Evolutionary conservation across 2,113 vertebrate species (phyloP).

Genomic region (Lamprotornis superbus): DNA sequence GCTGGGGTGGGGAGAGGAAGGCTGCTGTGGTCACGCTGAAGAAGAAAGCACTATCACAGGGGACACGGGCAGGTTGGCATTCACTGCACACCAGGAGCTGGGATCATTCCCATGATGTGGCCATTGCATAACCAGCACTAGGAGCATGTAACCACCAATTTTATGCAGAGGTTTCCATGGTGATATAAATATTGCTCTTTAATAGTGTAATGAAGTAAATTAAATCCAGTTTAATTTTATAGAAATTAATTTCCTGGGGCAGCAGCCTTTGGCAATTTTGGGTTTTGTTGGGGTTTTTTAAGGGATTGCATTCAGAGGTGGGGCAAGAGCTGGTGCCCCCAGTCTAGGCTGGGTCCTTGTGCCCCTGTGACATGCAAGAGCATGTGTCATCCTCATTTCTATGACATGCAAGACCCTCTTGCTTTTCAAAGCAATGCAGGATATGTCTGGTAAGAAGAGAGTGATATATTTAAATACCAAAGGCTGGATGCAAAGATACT

Average conservation of each 20-base stretch:
- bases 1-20: not conserved
- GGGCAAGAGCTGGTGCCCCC: not conserved
- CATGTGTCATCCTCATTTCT: not conserved
- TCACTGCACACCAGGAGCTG: not conserved
- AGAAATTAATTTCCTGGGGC: not conserved
- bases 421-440: not conserved
- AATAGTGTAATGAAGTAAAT: conserved; percentile 16
- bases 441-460: not conserved
- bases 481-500: conserved; percentile 33
- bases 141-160: not conserved
- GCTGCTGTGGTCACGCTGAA: not conserved
- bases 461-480: not conserved
- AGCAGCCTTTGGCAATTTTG: not conserved
- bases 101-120: not conserved
- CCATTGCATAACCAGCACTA: conserved; percentile 11
- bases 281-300: not conserved
- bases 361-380: not conserved
- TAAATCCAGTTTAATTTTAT: conserved; percentile 38
- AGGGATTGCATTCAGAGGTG: not conserved
- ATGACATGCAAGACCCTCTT: not conserved
- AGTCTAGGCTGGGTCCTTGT: not conserved
- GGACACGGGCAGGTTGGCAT: not conserved
- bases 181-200: conserved; percentile 40
- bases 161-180: conserved; percentile 41
- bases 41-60: not conserved